Evolutionary conservation across 2,113 vertebrate genomes (phyloP), one percentile per base, ranked within the genome.

Genomic region (Zingel zingel): DNA sequence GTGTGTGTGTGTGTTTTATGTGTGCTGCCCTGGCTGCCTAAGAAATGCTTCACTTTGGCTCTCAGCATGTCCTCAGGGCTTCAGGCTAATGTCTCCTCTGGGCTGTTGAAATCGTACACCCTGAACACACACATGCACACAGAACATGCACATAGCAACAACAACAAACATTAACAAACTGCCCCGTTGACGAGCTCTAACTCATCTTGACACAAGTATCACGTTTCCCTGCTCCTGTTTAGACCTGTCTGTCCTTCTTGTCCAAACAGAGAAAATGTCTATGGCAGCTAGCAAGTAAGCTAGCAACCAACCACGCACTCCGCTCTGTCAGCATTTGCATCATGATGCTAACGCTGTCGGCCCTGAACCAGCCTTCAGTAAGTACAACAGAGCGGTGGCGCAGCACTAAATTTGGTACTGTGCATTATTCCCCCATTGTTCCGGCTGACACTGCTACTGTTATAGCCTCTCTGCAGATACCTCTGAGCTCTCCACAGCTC

Each of bases 101-200:
- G 88, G 87, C 89, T 47, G 74, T 23, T 71, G 86, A 91, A 89
- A 93, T 56, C 62, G 39, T 85, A 83, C 58, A 89, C 79, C 76
- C 56, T 54, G 30, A 66, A 71, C 54, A 67, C 67, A 70, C 86
- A 79, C 63, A 74, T 56, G 39, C 45, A 63, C 65, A 47, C n/a
- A 73, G 48, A 56, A 78, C 68, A 59, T 68, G 21, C 61, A 53
- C 79, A 54, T 23, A 33, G 59, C 58, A 61, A 23, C 57, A 16
- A 61, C 82, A 87, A 76, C 77, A 85, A 83, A 86, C 77, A 87
- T 81, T 76, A 88, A 69, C 72, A 85, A 88, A 82, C 69, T 30
- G 43, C 30, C 50, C 50, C 63, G 65, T 81, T 88, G 87, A 84
- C 45, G 54, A 74, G 82, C 57, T 82, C 61, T 87, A 86, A 90